Base-by-base conservation (phyloP, 2,113 vertebrate genomes). In the Brienomyrus longianalis region DNA sequence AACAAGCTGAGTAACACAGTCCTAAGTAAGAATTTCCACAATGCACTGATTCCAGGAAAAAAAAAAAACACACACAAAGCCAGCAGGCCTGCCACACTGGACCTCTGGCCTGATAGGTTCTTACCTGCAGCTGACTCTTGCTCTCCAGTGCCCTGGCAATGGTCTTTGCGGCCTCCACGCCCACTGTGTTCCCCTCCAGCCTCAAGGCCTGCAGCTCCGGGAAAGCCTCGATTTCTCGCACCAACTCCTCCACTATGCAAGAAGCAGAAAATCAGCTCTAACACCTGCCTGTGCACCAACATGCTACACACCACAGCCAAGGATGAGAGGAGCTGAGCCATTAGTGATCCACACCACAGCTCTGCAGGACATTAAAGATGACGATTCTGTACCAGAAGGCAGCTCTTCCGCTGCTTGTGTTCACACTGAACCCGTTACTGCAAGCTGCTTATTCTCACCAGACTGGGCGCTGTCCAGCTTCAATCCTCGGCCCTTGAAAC, bases 141-240 rank as follows among this genome's bases (percentile, higher is more conserved):
- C 96, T 97, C 94, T 98, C 96, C 77, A 99, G 95, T 31, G 97
- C 97, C 93, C 97, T 98, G 87, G 98, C 97, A 0, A 99, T 99
- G 92, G 97, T 97, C 90, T 95, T 95, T 52, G 98, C 98, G 0
- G 98, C 98, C 54, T 97, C 98, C 92, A 99, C 97, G 0, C 98
- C 98, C 3, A 99, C 91, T 0, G 98, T 99, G 95, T 99, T 99
- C 48, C 98, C 98, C 94, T 99, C 98, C 88, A 99, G 92, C 7
- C 98, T 94, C 91, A 99, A 94, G 2, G 98, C 97, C 93, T 97
- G 96, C 45, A 99, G 93, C 54, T 95, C 96, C 19, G 96, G 95
- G 89, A 97, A 99, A 11, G 95, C 96, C 91, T 97, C 94, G 27
- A 99, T 99, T 88, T 97, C 97, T 92, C 96, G 97, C 91, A 98